A percentile compares a stretch with the other conserved stretches of the same genome.
Evolutionary conservation across 2,113 vertebrate species (phyloP).

Genomic region (Phrynosoma blainvillii): DNA sequence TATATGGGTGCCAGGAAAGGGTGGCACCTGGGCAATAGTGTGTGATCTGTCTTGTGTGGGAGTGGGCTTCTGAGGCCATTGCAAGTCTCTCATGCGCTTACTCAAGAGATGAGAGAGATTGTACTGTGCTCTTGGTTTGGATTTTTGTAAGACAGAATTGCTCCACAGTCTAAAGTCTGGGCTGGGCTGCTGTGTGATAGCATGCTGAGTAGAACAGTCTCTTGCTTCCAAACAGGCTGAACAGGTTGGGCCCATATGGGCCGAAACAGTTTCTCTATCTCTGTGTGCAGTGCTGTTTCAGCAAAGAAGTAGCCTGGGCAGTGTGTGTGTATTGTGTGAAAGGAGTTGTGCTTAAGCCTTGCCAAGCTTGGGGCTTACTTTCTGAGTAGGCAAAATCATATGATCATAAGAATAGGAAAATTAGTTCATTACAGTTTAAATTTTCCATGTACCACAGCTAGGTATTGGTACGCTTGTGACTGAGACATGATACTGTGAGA

Average conservation of each 20-base stretch:
- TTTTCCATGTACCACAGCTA: not conserved
- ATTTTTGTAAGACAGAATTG: not conserved
- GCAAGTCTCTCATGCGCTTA: not conserved
- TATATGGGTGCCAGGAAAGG: not conserved
- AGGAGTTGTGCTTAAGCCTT: not conserved
- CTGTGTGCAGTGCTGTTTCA: not conserved
- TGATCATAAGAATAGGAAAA: not conserved
- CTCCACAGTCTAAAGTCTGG: not conserved
- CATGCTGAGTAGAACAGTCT: not conserved
- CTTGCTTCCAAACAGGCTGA: conserved; percentile 2
- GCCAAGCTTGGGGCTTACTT: not conserved
- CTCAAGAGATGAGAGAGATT: not conserved
- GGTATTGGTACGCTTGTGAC: not conserved
- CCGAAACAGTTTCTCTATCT: not conserved
- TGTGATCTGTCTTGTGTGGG: no score
- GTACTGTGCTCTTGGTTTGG: not conserved
- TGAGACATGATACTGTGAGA: not conserved
- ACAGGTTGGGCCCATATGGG: conserved; percentile 3
- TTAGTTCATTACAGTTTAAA: not conserved
- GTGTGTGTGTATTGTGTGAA: not conserved
- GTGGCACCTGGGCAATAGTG: not conserved
- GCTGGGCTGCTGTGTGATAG: not conserved
- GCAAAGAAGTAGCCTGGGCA: not conserved
- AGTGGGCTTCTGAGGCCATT: not conserved
- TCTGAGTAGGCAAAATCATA: not conserved